phyloP scores from a whole-genome alignment of 1,140 invertebrate genomes.

The Pseudachorutes palmiensis region DNA sequence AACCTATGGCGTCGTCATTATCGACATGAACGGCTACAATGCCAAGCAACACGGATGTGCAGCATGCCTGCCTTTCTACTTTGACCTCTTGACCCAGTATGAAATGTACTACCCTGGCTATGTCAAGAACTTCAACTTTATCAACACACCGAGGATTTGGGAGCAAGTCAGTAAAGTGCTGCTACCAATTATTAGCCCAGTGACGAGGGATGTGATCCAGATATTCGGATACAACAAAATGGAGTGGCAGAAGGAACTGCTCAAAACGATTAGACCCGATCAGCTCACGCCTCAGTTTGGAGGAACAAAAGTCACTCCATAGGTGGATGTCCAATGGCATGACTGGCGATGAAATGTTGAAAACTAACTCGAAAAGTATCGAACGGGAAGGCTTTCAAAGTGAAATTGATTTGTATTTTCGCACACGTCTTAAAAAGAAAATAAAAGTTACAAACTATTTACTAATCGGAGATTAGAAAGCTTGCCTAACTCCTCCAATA shows the following conservation, averaged over 20 bases:
- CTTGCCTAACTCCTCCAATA: too few species aligned
- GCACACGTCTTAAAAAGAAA: too few species aligned
- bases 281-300: neutral
- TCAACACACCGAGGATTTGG: constrained; percentile 4
- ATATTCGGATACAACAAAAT: constrained; percentile 6
- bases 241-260: constrained; percentile 2
- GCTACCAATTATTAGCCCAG: neutral
- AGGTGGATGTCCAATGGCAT: neutral
- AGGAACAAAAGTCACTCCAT: neutral
- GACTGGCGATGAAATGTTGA: too few species aligned
- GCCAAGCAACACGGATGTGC: constrained; percentile 5
- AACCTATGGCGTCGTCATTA: neutral
- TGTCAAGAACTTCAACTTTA: constrained; percentile 3
- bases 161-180: neutral
- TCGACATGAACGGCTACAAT: constrained; percentile 2
- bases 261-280: neutral
- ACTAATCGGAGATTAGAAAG: too few species aligned
- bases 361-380: too few species aligned
- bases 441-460: too few species aligned
- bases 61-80: constrained; percentile 1
- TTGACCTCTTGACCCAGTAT: neutral
- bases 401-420: too few species aligned
- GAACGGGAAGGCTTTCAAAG: too few species aligned
- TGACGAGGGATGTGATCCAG: neutral
- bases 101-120: neutral